Conservation (phyloP, 2,888 invertebrate genomes). For the Gryllus longicercus region DNA sequence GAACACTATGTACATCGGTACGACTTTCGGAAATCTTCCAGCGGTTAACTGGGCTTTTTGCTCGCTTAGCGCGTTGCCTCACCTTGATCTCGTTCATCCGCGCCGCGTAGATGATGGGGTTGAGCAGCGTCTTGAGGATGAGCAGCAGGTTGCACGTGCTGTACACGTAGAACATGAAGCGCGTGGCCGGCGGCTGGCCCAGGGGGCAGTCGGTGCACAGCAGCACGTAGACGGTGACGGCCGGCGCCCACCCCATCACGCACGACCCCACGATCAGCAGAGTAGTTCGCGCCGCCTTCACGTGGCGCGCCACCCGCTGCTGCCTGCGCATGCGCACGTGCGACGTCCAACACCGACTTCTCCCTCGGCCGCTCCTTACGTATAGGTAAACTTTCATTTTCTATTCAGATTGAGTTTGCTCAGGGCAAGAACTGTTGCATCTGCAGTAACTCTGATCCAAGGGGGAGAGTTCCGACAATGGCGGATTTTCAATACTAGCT, state of each 20-base stretch:
- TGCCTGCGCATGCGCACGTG: not conserved
- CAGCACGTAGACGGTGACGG: slow-evolving; percentile 55
- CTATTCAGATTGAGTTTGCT: no score
- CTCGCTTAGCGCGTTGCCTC: slow-evolving; percentile 22
- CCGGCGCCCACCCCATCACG: slow-evolving; percentile 61
- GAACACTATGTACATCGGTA: no score
- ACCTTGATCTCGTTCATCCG: slow-evolving; percentile 64
- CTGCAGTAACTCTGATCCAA: no score
- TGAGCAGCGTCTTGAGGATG: slow-evolving; percentile 59
- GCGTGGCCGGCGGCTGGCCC: slow-evolving; percentile 38
- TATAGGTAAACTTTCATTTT: no score
- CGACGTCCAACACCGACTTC: no score
- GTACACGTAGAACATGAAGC: slow-evolving; percentile 41
- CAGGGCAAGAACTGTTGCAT: no score
- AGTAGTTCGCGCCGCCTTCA: slow-evolving; percentile 49
- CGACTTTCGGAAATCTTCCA: no score
- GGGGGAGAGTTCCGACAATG: no score
- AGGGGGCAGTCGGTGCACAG: slow-evolving; percentile 53
- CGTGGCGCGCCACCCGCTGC: not conserved
- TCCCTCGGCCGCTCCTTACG: no score
- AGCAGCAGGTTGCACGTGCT: slow-evolving; percentile 53
- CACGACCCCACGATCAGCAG: slow-evolving; percentile 58
- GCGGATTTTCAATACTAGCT: no score
- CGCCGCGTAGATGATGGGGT: slow-evolving; percentile 64
- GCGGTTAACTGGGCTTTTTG: no score